Evolutionary conservation across 1,140 invertebrate genomes (phyloP), one percentile per base, ranked within the genome.

Genomic region (Delia radicum): DNA sequence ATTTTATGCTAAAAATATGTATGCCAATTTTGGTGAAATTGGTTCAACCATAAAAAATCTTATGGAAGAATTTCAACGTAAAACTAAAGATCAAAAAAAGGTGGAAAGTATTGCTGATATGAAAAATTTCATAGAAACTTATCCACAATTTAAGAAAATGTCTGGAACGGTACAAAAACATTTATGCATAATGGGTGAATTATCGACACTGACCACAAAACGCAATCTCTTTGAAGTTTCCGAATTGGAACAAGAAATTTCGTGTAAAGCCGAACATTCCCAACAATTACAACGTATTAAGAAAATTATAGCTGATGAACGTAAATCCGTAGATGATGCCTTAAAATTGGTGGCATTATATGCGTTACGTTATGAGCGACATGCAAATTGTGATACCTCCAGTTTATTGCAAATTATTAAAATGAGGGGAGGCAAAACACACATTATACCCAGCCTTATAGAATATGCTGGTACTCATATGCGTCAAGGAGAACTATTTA

Each of bases 61-160:
- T 28, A 99, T 99, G 94, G 97, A 99, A 73, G 96, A 99, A 79
- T 99, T 98, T 88, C 97, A 99, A 87, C 93, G 90, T 78, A 97
- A 98, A 88, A 95, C 96, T 2, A 95, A 99, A 84, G 96, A 94
- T 81, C 94, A 96, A 79, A 95, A 99, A 83, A 99, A 99, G 89
- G 94, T 99, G 3, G 98, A 99, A 89, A 98, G 95, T 77, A 99
- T 99, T 81, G 91, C 93, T 0, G 98, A 99, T 85, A 99, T 99
- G 97, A 99, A 99, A 89, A 93, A 93, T 80, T 99, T 99, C 89
- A 95, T 99, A 12, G 98, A 99, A 85, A 94, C 94, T 15, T 99
- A 99, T 90, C 98, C 98, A 0, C 93, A 99, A 79, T 99, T 99
- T 84, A 99, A 98, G 89, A 99, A 99, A 92, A 96, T 99, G 91